Conservation (phyloP, 2,113 vertebrate genomes). For the Emydocephalus ijimae region DNA sequence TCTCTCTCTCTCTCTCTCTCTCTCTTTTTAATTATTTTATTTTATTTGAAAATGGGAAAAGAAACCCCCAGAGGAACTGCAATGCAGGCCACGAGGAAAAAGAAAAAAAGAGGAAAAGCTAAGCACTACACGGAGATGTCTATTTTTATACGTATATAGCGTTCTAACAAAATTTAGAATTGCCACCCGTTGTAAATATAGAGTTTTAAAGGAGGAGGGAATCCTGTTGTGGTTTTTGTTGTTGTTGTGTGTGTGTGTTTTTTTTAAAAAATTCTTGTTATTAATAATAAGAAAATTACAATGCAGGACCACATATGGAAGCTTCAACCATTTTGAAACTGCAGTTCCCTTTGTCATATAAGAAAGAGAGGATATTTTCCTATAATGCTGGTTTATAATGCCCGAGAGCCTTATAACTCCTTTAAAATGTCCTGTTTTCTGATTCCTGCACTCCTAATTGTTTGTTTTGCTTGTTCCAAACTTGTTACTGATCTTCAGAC, state of each 20-base stretch:
- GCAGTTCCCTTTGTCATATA: conserved; percentile 42
- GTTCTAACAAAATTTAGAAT: conserved; percentile 80
- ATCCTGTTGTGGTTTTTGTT: conserved; percentile 46
- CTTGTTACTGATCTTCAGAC: conserved; percentile 79
- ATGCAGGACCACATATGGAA: conserved; percentile 88
- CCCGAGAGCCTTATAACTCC: conserved; percentile 18
- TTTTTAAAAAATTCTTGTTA: conserved; percentile 38
- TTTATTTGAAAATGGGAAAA: conserved; percentile 63
- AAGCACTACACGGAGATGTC: conserved; percentile 86
- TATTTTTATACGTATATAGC: conserved; percentile 94
- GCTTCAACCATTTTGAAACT: conserved; percentile 55
- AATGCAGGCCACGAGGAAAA: conserved; percentile 64
- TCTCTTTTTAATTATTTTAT: conserved; percentile 55
- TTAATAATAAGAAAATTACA: conserved; percentile 81
- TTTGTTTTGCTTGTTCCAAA: conserved; percentile 50
- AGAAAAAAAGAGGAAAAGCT: conserved; percentile 52
- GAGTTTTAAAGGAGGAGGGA: conserved; percentile 72
- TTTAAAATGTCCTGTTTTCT: conserved; percentile 32
- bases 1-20: neutral
- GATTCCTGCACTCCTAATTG: conserved; percentile 37
- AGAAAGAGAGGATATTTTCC: conserved; percentile 65
- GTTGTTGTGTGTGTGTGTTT: neutral
- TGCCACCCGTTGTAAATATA: conserved; percentile 86
- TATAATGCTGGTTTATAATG: conserved; percentile 45
- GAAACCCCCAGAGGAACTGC: conserved; percentile 60